Evolutionary conservation across 2,113 vertebrate species (phyloP), one percentile per base, ranked within the genome.

Genomic region (Xyrauchen texanus): DNA sequence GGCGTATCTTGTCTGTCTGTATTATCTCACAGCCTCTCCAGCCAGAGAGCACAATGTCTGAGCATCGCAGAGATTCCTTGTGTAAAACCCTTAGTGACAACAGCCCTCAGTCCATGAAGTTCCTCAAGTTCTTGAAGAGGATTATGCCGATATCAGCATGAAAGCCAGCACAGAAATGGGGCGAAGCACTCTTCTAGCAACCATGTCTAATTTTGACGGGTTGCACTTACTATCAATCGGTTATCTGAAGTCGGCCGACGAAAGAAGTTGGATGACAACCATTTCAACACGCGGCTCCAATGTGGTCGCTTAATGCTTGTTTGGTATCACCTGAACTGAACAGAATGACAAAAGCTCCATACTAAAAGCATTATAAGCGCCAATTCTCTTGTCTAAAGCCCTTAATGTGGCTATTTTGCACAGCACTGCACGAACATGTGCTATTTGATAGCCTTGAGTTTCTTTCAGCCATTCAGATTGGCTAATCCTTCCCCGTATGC

Each of bases 401-500:
- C 82, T 85, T 86, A 83, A 90, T 91, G 90, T 92, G 76, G 69
- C 84, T 85, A 75, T 81, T 82, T 73, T 76, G 76, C 74, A 84
- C 90, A 90, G 88, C 90, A 77, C 77, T 87, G 84, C 91, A 92
- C 88, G 89, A 91, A 92, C 91, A 88, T 91, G 76, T 84, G 91
- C 88, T 87, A 93, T 90, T 86, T 85, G 90, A 91, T 91, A 88
- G 91, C 72, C 82, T 79, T 89, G 88, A 88, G 90, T 92, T 90
- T 81, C 79, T 88, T 84, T 76, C 73, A 79, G 46, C 77, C 82
- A 77, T 83, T 81, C 70, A 78, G 52, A 13, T 70, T 60, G 53
- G 44, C 85, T 93, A 93, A 93, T 94, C 91, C 91, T 87, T 89
- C 78, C 65, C 51, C 80, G 71, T 83, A 83, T 63, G 72, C 88